phyloP scores from a whole-genome alignment of 2,797 vertebrate genomes.

The Hirundo rustica region DNA sequence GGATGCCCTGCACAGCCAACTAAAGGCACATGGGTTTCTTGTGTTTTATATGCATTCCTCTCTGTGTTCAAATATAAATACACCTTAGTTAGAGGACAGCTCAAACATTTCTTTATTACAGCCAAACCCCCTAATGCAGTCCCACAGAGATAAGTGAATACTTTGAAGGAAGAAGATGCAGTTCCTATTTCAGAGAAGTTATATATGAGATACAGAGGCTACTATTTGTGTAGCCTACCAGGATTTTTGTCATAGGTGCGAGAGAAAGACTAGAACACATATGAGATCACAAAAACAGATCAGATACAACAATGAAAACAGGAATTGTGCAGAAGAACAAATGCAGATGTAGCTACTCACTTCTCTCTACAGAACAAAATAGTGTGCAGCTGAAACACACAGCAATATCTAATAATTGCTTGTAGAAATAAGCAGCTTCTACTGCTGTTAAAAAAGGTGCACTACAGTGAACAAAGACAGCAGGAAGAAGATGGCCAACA shows the following conservation, averaged over 20 bases:
- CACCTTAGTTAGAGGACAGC: background rate
- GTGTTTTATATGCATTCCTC: background rate
- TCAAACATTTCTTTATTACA: background rate
- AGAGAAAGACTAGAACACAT: background rate
- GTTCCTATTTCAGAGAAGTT: background rate
- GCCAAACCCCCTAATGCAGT: background rate
- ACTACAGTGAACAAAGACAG: background rate
- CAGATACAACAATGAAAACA: background rate
- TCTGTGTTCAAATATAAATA: background rate
- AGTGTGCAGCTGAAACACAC: background rate
- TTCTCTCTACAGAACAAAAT: background rate
- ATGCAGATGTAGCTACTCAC: background rate
- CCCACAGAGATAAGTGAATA: background rate
- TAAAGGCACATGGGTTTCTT: background rate
- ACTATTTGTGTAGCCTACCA: background rate
- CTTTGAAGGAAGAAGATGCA: background rate
- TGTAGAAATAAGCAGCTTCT: background rate
- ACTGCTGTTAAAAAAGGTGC: background rate
- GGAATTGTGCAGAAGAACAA: background rate
- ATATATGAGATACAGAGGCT: background rate
- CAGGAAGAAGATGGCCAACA: background rate
- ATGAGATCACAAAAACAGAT: background rate
- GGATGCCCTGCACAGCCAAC: background rate
- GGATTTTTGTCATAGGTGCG: background rate
- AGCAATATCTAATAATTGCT: background rate